A percentile compares a stretch with the other conserved stretches of the same genome.
Evolutionary conservation across 2,113 vertebrate species (phyloP).

Genomic region (Myrmecobius fasciatus): DNA sequence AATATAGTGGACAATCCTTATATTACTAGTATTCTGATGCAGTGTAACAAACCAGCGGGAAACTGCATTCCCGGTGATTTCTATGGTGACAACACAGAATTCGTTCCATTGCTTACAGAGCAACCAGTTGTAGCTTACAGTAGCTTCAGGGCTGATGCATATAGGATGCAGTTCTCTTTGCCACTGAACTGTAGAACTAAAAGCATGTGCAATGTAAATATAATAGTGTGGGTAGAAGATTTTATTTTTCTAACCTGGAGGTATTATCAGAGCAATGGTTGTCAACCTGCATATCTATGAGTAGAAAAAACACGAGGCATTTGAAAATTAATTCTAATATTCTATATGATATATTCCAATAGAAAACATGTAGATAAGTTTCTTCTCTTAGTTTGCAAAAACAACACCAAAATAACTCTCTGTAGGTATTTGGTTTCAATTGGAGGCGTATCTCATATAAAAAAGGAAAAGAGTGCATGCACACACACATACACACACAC

Average conservation of each 20-base stretch:
- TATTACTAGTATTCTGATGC: conserved; percentile 68
- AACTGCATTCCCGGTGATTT: conserved; percentile 76
- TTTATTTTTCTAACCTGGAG: conserved; percentile 68
- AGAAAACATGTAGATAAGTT: conserved; percentile 35
- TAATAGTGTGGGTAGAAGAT: conserved; percentile 51
- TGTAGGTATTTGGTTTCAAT: background rate
- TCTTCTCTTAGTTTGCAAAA: conserved; percentile 67
- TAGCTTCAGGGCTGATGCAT: conserved; percentile 73
- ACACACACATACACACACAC: background rate
- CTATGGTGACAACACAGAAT: conserved; percentile 77
- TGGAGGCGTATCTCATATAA: conserved; percentile 1
- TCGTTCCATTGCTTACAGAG: conserved; percentile 78
- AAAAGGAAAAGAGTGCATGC: background rate
- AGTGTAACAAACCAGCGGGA: conserved; percentile 75
- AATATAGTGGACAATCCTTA: conserved; percentile 50
- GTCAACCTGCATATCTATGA: conserved; percentile 57
- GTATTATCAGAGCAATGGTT: conserved; percentile 68
- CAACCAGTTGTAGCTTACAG: conserved; percentile 67
- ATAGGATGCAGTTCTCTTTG: conserved; percentile 60
- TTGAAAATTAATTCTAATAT: too few species aligned
- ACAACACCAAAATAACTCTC: background rate
- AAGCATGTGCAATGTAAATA: conserved; percentile 73
- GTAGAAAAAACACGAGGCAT: conserved; percentile 38
- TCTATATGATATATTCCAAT: conserved; percentile 35
- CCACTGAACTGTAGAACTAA: conserved; percentile 72